Evolutionary conservation across 2,888 invertebrate species (phyloP).

Genomic region (Pyrochroa serraticornis): DNA sequence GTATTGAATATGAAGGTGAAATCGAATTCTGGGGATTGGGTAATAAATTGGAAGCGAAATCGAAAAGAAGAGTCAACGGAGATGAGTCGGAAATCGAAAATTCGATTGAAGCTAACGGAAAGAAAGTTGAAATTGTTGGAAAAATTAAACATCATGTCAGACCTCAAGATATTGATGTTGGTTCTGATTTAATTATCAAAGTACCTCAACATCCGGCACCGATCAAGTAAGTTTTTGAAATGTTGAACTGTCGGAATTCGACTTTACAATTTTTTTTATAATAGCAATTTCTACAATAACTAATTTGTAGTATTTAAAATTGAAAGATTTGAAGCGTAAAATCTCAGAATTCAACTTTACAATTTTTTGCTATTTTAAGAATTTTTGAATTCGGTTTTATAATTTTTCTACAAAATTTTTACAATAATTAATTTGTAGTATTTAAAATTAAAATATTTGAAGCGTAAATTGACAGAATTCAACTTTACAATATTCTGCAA

Average conservation of each 20-base stretch:
- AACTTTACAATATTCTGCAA: too few relatives aligned
- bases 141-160: slow-evolving; percentile 63
- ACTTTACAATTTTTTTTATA: not conserved
- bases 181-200: slow-evolving; percentile 64
- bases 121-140: slow-evolving; percentile 68
- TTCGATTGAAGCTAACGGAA: slow-evolving; percentile 64
- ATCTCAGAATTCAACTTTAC: not conserved
- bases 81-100: slow-evolving; percentile 68
- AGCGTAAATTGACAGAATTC: too few relatives aligned
- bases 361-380: too few relatives aligned
- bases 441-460: too few relatives aligned
- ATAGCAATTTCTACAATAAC: not conserved
- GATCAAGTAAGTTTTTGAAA: slow-evolving; percentile 61
- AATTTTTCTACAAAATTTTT: too few relatives aligned
- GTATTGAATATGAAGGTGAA: slow-evolving; percentile 63
- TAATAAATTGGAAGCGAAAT: slow-evolving; percentile 62
- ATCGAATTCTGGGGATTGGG: slow-evolving; percentile 62
- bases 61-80: slow-evolving; percentile 64
- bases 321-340: not conserved
- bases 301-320: not conserved
- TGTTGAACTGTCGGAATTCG: not conserved
- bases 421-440: too few relatives aligned
- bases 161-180: slow-evolving; percentile 63
- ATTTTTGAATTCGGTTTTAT: too few relatives aligned
- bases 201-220: slow-evolving; percentile 63